Conservation (phyloP, 2,797 vertebrate genomes). For the Phalloptychus januarius region DNA sequence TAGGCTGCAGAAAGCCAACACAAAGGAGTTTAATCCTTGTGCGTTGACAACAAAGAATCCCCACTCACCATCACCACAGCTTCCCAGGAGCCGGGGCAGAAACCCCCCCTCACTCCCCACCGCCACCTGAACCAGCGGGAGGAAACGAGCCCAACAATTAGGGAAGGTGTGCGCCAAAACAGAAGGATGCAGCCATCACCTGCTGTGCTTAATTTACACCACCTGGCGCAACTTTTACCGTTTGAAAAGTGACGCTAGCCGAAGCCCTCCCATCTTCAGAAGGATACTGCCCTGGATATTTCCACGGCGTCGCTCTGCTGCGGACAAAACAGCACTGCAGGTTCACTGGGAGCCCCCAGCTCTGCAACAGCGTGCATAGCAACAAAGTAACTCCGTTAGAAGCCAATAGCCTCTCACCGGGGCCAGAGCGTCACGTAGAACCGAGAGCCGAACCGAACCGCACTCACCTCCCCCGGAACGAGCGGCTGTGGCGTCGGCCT, state of each 20-base stretch:
- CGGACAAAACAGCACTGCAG: constrained; percentile 57
- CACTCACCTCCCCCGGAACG: constrained; percentile 47
- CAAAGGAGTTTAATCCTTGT: constrained; percentile 70
- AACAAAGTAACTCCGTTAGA: constrained; percentile 61
- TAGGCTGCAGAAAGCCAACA: constrained; percentile 58
- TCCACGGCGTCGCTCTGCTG: constrained; percentile 1
- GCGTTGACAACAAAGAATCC: constrained; percentile 59
- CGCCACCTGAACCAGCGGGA: constrained; percentile 18
- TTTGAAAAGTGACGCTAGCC: neutral
- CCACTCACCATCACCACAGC: constrained; percentile 24
- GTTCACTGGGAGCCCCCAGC: constrained; percentile 38
- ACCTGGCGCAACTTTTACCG: neutral
- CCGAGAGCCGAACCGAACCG: neutral
- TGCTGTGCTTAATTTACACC: constrained; percentile 11
- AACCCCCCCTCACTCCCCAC: neutral
- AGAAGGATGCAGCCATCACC: constrained; percentile 26
- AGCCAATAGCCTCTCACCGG: constrained; percentile 42
- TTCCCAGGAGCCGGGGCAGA: constrained; percentile 35
- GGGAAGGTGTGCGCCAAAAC: neutral
- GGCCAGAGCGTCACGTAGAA: neutral
- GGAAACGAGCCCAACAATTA: constrained; percentile 4
- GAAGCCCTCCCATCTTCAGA: neutral
- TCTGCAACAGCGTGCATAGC: constrained; percentile 64
- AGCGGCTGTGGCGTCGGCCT: neutral
- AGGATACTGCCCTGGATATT: neutral